Evolutionary conservation across 2,797 vertebrate species (phyloP).

Genomic region (Sebastolobus alascanus): DNA sequence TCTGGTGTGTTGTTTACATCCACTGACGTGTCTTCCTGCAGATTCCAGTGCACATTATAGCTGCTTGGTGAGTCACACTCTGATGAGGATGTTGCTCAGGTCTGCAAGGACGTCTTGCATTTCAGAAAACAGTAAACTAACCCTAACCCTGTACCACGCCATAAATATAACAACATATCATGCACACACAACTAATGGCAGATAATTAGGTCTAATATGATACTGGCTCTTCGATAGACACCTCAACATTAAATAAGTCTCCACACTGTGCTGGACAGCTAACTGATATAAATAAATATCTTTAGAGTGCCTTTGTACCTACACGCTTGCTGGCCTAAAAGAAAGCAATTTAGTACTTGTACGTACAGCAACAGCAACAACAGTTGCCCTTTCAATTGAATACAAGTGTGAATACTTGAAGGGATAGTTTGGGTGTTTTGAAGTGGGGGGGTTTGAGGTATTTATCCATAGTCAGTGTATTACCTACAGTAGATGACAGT

Average conservation of each 20-base stretch:
- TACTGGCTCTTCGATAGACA: not conserved
- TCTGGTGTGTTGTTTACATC: slow-evolving; percentile 39
- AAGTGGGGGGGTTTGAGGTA: not conserved
- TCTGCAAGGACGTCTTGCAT: slow-evolving; percentile 30
- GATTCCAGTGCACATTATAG: slow-evolving; percentile 22
- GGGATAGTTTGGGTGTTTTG: not conserved
- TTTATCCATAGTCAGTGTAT: not conserved
- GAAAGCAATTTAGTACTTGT: slow-evolving; percentile 3
- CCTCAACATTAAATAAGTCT: not conserved
- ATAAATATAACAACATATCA: not conserved
- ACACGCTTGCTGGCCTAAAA: not conserved
- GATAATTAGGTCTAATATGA: not conserved
- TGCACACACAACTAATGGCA: not conserved
- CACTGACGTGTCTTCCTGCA: slow-evolving; percentile 26
- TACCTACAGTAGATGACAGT: not conserved
- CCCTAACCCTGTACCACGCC: not conserved
- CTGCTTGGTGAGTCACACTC: slow-evolving; percentile 46
- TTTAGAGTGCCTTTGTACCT: not conserved
- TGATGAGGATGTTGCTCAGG: slow-evolving; percentile 32
- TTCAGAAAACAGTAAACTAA: slow-evolving; percentile 3
- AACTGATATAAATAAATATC: slow-evolving; percentile 19
- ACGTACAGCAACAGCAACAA: slow-evolving; percentile 9
- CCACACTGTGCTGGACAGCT: slow-evolving; percentile 4
- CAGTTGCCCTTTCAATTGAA: not conserved
- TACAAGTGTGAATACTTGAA: not conserved